These are phyloP conservation scores for Microtus richardsoni DNA, from an alignment of 2,113 vertebrate genomes.

Conservation along the genomic window DNA sequence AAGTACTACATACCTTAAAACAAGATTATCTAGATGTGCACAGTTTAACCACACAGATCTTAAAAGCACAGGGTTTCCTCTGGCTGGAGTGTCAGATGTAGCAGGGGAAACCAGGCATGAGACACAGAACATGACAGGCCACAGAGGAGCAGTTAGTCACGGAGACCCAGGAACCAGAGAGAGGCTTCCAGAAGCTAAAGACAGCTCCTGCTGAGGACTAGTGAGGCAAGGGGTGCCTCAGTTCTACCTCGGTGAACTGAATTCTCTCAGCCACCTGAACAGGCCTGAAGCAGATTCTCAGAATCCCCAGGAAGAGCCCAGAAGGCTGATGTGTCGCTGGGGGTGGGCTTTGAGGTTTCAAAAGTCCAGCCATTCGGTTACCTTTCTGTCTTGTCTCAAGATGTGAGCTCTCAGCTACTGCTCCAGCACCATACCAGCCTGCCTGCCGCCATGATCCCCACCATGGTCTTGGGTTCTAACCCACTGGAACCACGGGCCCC, in stretches of 20 bases:
- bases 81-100: neutral
- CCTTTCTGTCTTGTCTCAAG: neutral
- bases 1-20: neutral
- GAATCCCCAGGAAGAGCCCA: neutral
- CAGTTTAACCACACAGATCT: neutral
- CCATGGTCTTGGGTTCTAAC: neutral
- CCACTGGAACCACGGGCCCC: neutral
- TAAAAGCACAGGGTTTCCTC: neutral
- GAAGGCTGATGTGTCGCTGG: neutral
- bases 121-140: neutral
- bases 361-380: neutral
- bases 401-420: neutral
- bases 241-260: neutral
- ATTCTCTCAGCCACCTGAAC: neutral
- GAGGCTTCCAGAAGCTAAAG: neutral
- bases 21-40: neutral
- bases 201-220: no score
- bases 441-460: neutral
- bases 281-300: neutral
- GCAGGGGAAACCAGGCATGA: neutral
- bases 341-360: neutral
- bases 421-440: neutral
- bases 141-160: neutral
- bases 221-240: neutral
- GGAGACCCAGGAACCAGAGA: neutral